These are phyloP conservation scores for Apantesis nais DNA, from an alignment of 2,888 invertebrate genomes.

Conservation along the genomic window DNA sequence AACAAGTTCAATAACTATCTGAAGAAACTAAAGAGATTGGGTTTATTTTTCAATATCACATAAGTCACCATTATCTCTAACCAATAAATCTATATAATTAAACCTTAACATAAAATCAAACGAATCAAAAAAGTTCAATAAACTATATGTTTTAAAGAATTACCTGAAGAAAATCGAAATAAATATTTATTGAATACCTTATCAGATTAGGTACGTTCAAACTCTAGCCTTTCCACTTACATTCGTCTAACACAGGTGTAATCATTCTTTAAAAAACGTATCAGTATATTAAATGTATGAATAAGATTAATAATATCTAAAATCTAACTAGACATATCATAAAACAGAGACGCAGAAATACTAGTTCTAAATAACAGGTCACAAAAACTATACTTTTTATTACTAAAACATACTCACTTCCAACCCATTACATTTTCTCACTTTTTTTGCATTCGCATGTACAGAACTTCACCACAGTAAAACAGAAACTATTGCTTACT, in stretches of 20 bases:
- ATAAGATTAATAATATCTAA: constrained; percentile 15
- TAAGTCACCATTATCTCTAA: no score
- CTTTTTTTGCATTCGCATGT: constrained; percentile 53
- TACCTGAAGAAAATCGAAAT: not conserved
- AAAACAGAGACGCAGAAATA: constrained; percentile 39
- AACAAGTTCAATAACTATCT: no score
- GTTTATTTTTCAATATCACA: no score
- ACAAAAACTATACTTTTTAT: constrained; percentile 33
- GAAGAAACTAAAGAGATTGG: no score
- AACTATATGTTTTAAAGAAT: no score
- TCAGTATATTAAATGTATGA: not conserved
- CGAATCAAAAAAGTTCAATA: no score
- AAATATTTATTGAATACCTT: not conserved
- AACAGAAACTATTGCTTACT: constrained; percentile 51
- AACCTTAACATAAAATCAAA: no score
- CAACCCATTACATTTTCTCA: constrained; percentile 54
- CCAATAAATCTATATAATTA: no score
- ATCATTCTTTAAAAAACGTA: not conserved
- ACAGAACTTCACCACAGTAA: constrained; percentile 49
- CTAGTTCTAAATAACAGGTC: constrained; percentile 26
- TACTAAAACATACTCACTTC: constrained; percentile 39
- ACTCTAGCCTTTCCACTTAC: not conserved
- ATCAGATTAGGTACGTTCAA: not conserved
- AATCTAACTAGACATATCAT: constrained; percentile 27
- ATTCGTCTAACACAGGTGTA: not conserved